Evolutionary conservation across 2,113 vertebrate genomes (phyloP).

Genomic region (Petrocephalus microphthalmus): DNA sequence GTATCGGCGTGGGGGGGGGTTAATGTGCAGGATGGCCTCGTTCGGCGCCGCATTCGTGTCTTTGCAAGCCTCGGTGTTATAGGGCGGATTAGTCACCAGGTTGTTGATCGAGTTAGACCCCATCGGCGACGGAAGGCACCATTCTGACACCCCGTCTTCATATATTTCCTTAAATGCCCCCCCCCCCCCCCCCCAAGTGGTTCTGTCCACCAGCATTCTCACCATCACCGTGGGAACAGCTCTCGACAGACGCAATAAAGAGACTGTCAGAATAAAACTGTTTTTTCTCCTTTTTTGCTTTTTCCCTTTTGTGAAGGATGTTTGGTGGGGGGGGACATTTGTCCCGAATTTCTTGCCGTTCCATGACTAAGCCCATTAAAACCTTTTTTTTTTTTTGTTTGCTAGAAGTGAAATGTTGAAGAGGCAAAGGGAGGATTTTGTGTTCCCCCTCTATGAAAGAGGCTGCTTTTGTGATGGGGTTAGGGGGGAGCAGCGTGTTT

Average conservation of each 20-base stretch:
- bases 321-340: not conserved
- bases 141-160: not conserved
- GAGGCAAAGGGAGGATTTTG: constrained; percentile 42
- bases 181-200: constrained; percentile 12
- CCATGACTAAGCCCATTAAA: constrained; percentile 46
- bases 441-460: not conserved
- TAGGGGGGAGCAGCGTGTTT: not conserved
- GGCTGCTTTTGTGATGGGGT: not conserved
- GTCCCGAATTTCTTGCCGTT: constrained; percentile 38
- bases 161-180: not conserved
- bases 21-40: not conserved
- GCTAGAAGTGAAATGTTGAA: constrained; percentile 47
- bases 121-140: not conserved
- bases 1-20: constrained; percentile 5
- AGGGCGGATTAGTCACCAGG: constrained; percentile 15
- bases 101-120: not conserved
- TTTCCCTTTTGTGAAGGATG: not conserved
- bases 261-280: constrained; percentile 31
- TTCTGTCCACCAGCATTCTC: constrained; percentile 34
- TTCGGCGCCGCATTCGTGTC: constrained; percentile 11
- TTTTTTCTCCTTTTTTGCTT: not conserved
- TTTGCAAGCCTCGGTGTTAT: constrained; percentile 5
- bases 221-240: constrained; percentile 20
- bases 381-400: too few relatives aligned
- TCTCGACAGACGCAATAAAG: constrained; percentile 20